These are phyloP conservation scores for Virgularia gustaviana DNA, from an alignment of 92 coral and sea anemone genomes.

Conservation along the genomic window DNA sequence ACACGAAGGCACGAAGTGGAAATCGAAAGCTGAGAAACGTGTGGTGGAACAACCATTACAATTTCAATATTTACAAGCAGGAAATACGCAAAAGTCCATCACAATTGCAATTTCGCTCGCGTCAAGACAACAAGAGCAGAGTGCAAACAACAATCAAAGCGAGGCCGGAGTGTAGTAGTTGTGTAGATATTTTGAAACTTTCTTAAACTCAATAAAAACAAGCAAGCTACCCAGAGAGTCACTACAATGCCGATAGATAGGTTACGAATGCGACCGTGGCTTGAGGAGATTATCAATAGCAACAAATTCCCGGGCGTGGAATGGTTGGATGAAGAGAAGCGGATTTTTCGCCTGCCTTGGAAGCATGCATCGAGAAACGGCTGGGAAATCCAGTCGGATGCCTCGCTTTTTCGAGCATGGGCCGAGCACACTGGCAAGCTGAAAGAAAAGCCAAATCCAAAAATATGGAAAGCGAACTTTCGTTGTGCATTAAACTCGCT, in stretches of 20 bases:
- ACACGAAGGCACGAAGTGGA: conserved; percentile 16
- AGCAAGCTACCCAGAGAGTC: not conserved
- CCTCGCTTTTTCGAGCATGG: conserved; percentile 74
- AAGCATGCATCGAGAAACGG: conserved; percentile 80
- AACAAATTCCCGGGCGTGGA: conserved; percentile 58
- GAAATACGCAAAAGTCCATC: too few species aligned
- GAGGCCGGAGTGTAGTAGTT: too few species aligned
- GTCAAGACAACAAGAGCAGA: too few species aligned
- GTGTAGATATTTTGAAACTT: too few species aligned
- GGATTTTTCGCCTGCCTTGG: conserved; percentile 75
- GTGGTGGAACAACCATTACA: too few species aligned
- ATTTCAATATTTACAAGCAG: too few species aligned
- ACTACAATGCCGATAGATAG: conserved; percentile 81
- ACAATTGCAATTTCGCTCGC: too few species aligned
- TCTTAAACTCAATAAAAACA: too few species aligned
- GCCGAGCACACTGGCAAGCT: conserved; percentile 69
- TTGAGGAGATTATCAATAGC: conserved; percentile 57
- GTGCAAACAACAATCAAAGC: too few species aligned
- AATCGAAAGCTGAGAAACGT: not conserved
- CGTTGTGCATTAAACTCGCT: conserved; percentile 80
- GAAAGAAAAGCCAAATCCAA: conserved; percentile 64
- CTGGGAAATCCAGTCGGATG: conserved; percentile 67
- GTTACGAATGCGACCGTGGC: conserved; percentile 68
- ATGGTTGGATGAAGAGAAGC: conserved; percentile 61
- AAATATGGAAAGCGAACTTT: conserved; percentile 84